Percentiles rank a stretch among this genome's conserved stretches.
Conservation (phyloP, 1,140 invertebrate species). For the Wiebesia pumilae region DNA sequence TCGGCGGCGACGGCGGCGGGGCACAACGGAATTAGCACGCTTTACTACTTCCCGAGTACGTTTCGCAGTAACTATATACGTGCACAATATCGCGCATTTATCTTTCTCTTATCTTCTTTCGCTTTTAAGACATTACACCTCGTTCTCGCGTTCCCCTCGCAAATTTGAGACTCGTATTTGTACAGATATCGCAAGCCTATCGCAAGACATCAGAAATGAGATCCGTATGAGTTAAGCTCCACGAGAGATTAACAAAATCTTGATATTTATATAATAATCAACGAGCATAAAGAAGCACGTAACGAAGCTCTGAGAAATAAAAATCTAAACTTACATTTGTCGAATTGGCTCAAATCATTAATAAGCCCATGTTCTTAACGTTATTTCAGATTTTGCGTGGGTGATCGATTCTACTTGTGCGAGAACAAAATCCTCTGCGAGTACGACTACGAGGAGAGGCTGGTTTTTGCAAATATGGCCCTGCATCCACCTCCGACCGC, state of each 20-base stretch:
- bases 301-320: too few relatives aligned
- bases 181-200: too few relatives aligned
- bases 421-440: slow-evolving; percentile 96
- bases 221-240: too few relatives aligned
- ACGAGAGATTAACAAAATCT: too few relatives aligned
- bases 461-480: slow-evolving; percentile 92
- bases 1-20: slow-evolving; percentile 48
- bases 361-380: too few relatives aligned
- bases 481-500: slow-evolving; percentile 83
- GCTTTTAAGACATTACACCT: neutral
- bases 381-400: slow-evolving; percentile 90
- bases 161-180: neutral
- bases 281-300: too few relatives aligned
- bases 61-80: neutral
- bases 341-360: too few relatives aligned
- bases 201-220: too few relatives aligned
- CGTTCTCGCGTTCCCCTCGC: too few relatives aligned
- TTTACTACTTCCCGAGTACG: slow-evolving; percentile 59
- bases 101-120: slow-evolving; percentile 35
- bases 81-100: slow-evolving; percentile 20
- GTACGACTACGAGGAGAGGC: slow-evolving; percentile 93
- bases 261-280: too few relatives aligned
- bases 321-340: too few relatives aligned
- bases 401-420: slow-evolving; percentile 93
- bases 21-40: slow-evolving; percentile 69